Percentiles rank a stretch among this genome's conserved stretches.
Conservation (phyloP, 2,113 vertebrate species). For the Tor tambroides region DNA sequence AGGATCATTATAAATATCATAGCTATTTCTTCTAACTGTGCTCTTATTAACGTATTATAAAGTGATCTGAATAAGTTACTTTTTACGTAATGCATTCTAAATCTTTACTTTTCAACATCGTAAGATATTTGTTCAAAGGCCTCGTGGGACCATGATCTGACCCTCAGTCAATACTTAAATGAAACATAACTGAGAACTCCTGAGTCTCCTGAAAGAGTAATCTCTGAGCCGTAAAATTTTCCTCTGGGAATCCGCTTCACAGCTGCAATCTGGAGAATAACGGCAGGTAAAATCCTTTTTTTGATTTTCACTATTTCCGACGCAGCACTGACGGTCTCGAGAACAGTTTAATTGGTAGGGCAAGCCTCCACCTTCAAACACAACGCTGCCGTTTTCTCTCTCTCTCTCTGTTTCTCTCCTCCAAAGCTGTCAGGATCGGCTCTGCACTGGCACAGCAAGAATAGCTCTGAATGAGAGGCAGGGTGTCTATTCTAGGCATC, state of each 20-base stretch:
- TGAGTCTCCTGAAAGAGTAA: neutral
- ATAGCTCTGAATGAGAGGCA: constrained; percentile 14
- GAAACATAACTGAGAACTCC: constrained; percentile 13
- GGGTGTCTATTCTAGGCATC: constrained; percentile 15
- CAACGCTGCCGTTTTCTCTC: neutral
- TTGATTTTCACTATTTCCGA: constrained; percentile 15
- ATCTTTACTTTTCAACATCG: neutral
- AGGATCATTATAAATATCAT: neutral
- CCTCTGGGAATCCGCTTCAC: neutral
- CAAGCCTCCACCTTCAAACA: constrained; percentile 17
- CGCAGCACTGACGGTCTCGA: neutral
- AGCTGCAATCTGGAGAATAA: constrained; percentile 1
- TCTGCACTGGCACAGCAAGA: constrained; percentile 14
- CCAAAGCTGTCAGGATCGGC: constrained; percentile 6
- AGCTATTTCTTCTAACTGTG: neutral
- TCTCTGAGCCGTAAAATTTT: neutral
- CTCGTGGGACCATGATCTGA: neutral
- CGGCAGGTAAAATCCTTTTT: neutral
- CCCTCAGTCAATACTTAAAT: constrained; percentile 11
- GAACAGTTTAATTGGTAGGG: constrained; percentile 21
- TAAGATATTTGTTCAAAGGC: neutral
- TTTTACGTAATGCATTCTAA: no score
- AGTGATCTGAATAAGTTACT: neutral
- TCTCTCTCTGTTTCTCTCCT: neutral
- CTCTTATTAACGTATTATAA: neutral